These are phyloP conservation scores for Microcebus tavaratra DNA, from an alignment of 2,113 vertebrate species.

Conservation along the genomic window DNA sequence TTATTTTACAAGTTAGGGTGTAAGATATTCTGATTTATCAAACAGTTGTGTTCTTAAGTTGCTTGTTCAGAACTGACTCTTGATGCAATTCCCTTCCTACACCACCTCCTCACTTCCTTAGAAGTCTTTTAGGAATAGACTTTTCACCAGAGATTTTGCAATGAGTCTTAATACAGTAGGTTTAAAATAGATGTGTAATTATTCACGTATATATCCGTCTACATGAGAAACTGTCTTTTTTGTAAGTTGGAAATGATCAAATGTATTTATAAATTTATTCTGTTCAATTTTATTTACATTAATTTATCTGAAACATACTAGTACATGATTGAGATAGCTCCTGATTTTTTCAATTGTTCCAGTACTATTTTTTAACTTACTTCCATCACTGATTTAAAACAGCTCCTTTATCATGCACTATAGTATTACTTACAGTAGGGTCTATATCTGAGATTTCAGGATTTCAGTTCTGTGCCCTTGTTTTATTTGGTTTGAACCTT, in stretches of 20 bases:
- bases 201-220: neutral
- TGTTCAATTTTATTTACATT: neutral
- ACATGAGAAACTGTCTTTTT: neutral
- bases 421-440: neutral
- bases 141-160: neutral
- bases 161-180: neutral
- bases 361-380: neutral
- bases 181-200: neutral
- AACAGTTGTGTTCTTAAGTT: neutral
- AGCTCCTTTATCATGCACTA: neutral
- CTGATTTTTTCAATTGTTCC: neutral
- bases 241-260: neutral
- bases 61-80: neutral
- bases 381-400: neutral
- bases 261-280: neutral
- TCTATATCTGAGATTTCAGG: neutral
- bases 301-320: slow-evolving; percentile 34
- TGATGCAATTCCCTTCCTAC: neutral
- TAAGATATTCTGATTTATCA: neutral
- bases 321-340: neutral
- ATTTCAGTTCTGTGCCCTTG: neutral
- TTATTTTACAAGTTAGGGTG: neutral
- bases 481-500: neutral
- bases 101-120: neutral
- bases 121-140: neutral